Conservation (phyloP, 2,797 vertebrate species). For the Podarcis lilfordi region DNA sequence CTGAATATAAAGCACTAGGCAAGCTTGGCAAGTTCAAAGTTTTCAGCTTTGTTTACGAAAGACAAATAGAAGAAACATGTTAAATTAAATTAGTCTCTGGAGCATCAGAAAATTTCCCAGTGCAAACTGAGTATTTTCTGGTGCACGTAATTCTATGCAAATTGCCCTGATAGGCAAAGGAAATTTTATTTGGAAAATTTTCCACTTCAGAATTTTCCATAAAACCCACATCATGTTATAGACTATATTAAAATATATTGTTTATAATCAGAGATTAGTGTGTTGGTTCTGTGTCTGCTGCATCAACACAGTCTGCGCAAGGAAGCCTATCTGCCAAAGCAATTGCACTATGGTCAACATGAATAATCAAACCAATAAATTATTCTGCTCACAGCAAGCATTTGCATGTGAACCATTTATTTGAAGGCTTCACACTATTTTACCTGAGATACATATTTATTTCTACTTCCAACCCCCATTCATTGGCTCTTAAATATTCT, state of each 20-base stretch:
- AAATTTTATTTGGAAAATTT: too few relatives aligned
- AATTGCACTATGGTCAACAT: neutral
- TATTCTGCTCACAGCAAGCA: neutral
- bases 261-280: neutral
- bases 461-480: neutral
- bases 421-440: neutral
- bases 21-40: too few relatives aligned
- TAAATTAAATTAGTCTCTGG: too few relatives aligned
- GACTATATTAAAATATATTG: conserved; percentile 7
- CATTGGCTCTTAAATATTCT: neutral
- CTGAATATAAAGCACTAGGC: too few relatives aligned
- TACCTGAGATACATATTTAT: neutral
- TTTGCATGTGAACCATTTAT: neutral
- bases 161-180: too few relatives aligned
- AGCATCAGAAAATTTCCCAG: too few relatives aligned
- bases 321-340: neutral
- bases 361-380: neutral
- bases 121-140: too few relatives aligned
- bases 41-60: too few relatives aligned
- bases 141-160: too few relatives aligned
- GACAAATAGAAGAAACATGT: too few relatives aligned
- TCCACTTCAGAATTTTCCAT: too few relatives aligned
- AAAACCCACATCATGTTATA: neutral
- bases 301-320: neutral
- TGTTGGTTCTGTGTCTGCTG: neutral